Evolutionary conservation across 2,797 vertebrate genomes (phyloP).

Genomic region (Xenentodon cancila): DNA sequence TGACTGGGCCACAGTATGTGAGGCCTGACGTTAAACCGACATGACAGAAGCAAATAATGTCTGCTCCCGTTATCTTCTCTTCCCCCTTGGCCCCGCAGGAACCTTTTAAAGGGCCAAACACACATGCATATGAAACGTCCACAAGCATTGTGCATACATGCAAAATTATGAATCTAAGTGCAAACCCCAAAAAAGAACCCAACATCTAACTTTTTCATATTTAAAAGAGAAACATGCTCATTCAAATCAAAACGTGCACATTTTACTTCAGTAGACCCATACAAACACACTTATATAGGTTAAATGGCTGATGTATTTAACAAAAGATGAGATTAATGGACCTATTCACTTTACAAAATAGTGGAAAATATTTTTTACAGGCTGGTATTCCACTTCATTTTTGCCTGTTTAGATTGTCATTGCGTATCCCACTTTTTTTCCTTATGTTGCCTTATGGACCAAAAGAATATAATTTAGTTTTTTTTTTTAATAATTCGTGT

Average conservation of each 20-base stretch:
- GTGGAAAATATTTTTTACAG: no score
- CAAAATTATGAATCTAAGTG: constrained; percentile 13
- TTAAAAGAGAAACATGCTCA: constrained; percentile 1
- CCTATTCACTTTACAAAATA: no score
- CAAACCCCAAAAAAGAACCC: neutral
- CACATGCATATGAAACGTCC: constrained; percentile 21
- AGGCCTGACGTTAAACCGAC: constrained; percentile 80
- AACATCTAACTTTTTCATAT: neutral
- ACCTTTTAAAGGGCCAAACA: constrained; percentile 81
- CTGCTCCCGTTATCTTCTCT: constrained; percentile 83
- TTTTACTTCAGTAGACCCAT: constrained; percentile 1
- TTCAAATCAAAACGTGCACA: neutral
- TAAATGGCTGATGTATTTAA: constrained; percentile 7
- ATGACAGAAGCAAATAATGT: constrained; percentile 88
- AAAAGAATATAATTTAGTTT: constrained; percentile 7
- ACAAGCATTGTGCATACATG: constrained; percentile 6
- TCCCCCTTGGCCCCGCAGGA: constrained; percentile 76
- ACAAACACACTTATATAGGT: constrained; percentile 1
- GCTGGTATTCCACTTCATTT: no score
- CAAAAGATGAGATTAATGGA: constrained; percentile 6
- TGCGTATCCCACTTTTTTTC: no score
- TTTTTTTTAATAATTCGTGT: constrained; percentile 1
- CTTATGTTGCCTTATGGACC: no score
- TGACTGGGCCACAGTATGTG: constrained; percentile 74
- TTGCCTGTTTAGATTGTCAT: no score